phyloP scores from a whole-genome alignment of 1,140 invertebrate species.

The Macrobrachium rosenbergii region DNA sequence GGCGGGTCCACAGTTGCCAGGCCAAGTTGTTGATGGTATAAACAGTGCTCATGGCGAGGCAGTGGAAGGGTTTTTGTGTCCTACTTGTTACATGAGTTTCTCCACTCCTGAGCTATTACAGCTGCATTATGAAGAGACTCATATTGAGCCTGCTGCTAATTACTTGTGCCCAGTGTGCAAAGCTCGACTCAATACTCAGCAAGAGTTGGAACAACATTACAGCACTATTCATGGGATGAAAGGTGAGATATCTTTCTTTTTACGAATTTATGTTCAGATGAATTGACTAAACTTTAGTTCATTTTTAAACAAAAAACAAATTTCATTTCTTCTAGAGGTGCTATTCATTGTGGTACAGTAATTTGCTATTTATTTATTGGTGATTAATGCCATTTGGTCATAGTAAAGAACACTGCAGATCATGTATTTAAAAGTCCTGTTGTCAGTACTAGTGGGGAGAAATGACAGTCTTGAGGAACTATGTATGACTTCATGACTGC shows the following conservation, averaged over 20 bases:
- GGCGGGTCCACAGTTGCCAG: conserved; percentile 31
- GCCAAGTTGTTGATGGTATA: conserved; percentile 28
- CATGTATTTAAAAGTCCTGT: too few species aligned
- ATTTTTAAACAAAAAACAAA: too few species aligned
- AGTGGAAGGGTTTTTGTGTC: conserved; percentile 66
- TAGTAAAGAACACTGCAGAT: too few species aligned
- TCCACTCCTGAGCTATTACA: conserved; percentile 63
- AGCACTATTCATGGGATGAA: conserved; percentile 60
- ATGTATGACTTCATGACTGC: too few species aligned
- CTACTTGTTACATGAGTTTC: conserved; percentile 63
- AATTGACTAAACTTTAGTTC: not conserved
- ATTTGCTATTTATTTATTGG: too few species aligned
- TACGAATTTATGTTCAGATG: not conserved
- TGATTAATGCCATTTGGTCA: too few species aligned
- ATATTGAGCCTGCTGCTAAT: conserved; percentile 63
- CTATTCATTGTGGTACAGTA: too few species aligned
- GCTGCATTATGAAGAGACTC: conserved; percentile 63
- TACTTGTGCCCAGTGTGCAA: conserved; percentile 67
- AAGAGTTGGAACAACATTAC: conserved; percentile 65
- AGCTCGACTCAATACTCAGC: conserved; percentile 60
- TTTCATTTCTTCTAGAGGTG: too few species aligned
- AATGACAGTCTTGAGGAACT: too few species aligned
- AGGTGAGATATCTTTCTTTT: conserved; percentile 6
- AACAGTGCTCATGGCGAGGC: conserved; percentile 21
- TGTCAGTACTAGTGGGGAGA: too few species aligned